phyloP scores from a whole-genome alignment of 2,797 vertebrate species.

The Limosa lapponica region DNA sequence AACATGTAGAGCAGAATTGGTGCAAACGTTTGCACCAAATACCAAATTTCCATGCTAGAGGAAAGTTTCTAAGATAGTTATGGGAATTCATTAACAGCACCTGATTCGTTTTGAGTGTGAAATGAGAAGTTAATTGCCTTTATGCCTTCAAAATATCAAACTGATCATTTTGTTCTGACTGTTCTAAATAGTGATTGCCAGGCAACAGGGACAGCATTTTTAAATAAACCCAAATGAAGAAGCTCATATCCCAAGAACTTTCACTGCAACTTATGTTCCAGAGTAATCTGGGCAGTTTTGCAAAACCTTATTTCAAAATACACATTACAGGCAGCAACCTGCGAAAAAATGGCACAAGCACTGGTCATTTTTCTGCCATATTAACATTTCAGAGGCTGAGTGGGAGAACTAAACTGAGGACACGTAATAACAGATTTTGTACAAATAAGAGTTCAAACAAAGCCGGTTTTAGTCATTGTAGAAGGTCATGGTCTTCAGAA shows the following conservation, averaged over 20 bases:
- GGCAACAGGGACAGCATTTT: not conserved
- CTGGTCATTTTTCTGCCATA: not conserved
- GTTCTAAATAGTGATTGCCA: not conserved
- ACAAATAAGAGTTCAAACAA: not conserved
- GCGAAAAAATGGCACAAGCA: not conserved
- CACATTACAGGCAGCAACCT: not conserved
- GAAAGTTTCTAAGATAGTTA: not conserved
- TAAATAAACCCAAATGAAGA: not conserved
- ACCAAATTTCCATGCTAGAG: not conserved
- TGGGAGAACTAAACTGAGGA: not conserved
- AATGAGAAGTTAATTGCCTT: constrained; percentile 13
- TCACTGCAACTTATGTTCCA: not conserved
- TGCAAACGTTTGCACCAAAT: not conserved
- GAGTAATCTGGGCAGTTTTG: not conserved
- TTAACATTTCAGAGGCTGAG: not conserved
- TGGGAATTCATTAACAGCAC: not conserved
- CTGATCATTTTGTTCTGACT: not conserved
- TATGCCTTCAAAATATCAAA: not conserved
- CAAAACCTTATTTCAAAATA: not conserved
- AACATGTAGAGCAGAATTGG: not conserved
- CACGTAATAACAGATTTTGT: not conserved
- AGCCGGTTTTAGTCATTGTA: not conserved
- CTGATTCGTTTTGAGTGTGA: not conserved
- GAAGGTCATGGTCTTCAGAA: not conserved
- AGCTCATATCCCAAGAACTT: not conserved